Evolutionary conservation across 2,888 invertebrate genomes (phyloP).

Genomic region (Drosophila conformis): DNA sequence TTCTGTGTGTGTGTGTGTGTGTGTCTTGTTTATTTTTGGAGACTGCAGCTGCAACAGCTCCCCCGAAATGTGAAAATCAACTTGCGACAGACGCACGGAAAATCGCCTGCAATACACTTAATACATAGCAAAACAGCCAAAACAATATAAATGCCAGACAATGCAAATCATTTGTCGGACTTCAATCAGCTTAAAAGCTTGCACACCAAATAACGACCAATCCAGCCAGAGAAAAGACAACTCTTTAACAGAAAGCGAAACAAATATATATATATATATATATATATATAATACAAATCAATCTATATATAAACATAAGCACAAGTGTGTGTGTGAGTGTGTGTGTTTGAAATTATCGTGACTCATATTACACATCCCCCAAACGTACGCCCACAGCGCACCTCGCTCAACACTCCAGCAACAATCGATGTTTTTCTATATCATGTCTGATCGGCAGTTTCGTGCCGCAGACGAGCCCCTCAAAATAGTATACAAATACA

Average conservation of each 20-base stretch:
- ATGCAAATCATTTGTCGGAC: conserved; percentile 67
- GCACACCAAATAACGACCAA: conserved; percentile 2
- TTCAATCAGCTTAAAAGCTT: conserved; percentile 70
- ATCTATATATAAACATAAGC: conserved; percentile 4
- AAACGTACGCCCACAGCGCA: background rate
- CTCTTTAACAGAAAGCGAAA: background rate
- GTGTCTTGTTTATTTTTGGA: conserved; percentile 43
- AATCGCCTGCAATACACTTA: conserved; percentile 45
- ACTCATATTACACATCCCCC: conserved; percentile 18
- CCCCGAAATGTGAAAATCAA: background rate
- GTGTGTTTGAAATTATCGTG: conserved; percentile 45
- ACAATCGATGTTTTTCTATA: conserved; percentile 3
- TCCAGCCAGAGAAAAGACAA: conserved; percentile 7
- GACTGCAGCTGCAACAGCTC: conserved; percentile 17
- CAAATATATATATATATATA: background rate
- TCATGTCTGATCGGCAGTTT: conserved; percentile 41
- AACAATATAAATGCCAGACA: conserved; percentile 27
- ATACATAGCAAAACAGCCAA: conserved; percentile 11
- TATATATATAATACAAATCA: background rate
- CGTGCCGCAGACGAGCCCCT: conserved; percentile 48
- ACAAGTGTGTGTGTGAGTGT: conserved; percentile 5
- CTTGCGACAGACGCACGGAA: conserved; percentile 14
- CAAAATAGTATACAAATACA: conserved; percentile 20
- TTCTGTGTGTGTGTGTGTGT: background rate
- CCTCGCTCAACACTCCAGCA: background rate